Evolutionary conservation across 2,797 vertebrate species (phyloP), one percentile per base, ranked within the genome.

Genomic region (Huso huso): DNA sequence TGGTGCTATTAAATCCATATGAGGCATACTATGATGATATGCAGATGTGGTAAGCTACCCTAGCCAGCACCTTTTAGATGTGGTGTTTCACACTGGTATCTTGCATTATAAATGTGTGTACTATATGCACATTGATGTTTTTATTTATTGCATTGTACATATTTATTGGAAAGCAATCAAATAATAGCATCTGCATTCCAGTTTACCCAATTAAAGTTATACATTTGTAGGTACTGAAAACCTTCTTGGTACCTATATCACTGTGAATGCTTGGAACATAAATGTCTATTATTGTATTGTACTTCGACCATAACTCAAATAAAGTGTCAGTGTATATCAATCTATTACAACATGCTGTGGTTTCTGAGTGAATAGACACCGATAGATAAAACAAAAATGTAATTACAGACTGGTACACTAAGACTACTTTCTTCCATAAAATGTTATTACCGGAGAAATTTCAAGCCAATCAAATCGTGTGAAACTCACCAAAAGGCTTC

Each of bases 111-210:
- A 85, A 86, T 86, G 82, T 81, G 83, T 86, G 86, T 88, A 84
- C 84, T 88, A 84, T 86, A 79, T 49, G 74, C 82, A 82, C 78
- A 73, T 83, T 82, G 79, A 82, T 87, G 86, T 78, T 83, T 79
- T 84, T 89, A 88, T 87, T 86, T 88, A 89, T 85, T 87, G 84
- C 83, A 66, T 78, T 82, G 83, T 86, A 80, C 82, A 67, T 87
- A 87, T 85, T 87, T 88, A 88, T 88, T 88, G 81, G 84, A 86
- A 85, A 84, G 37, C 37, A 37, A 37, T 37, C 37, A 37, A 37
- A 37, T 37, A 37, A 37, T 37, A 37, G 3, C 37, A 37, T 37
- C 5, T 37, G 37, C 37, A 37, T 37, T 37, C 5, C 37, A 37
- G 37, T 37, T 37, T 37, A 37, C 37, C 37, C 37, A 37, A 37